Evolutionary conservation across 2,113 vertebrate genomes (phyloP).

Genomic region (Orthonyx spaldingii): DNA sequence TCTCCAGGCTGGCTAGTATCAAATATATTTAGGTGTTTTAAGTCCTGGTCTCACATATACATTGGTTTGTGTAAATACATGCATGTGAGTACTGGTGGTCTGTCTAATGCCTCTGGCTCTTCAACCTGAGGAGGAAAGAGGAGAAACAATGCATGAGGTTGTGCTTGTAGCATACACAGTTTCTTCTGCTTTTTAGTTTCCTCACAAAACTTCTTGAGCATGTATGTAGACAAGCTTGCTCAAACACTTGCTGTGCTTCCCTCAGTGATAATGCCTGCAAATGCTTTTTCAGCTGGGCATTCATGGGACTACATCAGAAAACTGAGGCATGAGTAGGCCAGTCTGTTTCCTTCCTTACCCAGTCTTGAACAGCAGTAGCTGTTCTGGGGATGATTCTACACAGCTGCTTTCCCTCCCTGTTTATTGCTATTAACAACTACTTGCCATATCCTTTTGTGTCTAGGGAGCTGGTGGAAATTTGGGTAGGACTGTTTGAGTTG

Average conservation of each 20-base stretch:
- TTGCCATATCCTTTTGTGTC: background rate
- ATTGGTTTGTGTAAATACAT: rapidly evolving
- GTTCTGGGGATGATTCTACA: background rate
- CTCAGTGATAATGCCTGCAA: background rate
- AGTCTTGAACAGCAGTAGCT: background rate
- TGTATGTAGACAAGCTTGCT: background rate
- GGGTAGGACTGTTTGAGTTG: background rate
- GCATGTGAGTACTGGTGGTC: rapidly evolving
- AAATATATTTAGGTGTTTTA: background rate
- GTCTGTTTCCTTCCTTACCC: background rate
- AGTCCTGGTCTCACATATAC: background rate
- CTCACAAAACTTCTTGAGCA: background rate
- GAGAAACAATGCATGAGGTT: background rate
- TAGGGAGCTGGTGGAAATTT: background rate
- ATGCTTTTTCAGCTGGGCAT: background rate
- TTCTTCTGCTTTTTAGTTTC: background rate
- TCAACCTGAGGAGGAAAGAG: background rate
- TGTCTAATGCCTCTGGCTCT: background rate
- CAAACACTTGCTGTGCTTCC: background rate
- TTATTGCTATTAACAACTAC: background rate
- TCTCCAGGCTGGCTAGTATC: background rate
- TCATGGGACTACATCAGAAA: background rate
- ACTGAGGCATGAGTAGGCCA: background rate
- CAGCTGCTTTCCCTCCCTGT: background rate
- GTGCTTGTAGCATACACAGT: background rate